These are phyloP conservation scores for Enteromius thamalakanensis DNA, from an alignment of 2,797 vertebrate genomes.

Conservation along the genomic window DNA sequence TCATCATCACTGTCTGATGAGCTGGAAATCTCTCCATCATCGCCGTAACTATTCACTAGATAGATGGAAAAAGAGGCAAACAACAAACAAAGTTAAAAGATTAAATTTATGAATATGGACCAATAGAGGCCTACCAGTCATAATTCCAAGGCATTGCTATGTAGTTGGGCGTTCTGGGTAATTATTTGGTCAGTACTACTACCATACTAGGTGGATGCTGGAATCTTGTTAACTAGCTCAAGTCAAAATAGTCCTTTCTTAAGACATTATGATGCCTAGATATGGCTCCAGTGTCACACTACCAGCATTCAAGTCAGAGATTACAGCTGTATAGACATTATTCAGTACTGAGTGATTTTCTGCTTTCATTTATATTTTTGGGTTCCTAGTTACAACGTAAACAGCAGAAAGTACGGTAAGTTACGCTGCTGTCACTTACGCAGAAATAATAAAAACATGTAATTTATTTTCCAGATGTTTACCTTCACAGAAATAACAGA, in stretches of 20 bases:
- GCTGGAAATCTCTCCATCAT: slow-evolving; percentile 70
- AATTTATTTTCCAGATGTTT: no score
- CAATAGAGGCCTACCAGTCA: neutral
- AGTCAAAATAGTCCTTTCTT: neutral
- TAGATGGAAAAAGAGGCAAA: neutral
- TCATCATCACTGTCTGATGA: slow-evolving; percentile 83
- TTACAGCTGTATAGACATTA: no score
- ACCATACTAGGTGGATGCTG: neutral
- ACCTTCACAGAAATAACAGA: no score
- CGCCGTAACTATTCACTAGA: slow-evolving; percentile 78
- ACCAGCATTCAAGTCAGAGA: no score
- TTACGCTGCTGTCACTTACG: no score
- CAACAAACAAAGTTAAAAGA: neutral
- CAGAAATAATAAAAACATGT: no score
- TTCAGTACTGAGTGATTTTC: no score
- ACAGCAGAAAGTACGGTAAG: no score
- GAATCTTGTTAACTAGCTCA: neutral
- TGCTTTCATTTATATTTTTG: no score
- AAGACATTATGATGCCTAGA: no score
- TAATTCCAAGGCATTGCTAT: neutral
- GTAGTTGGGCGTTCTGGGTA: neutral
- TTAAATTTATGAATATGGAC: neutral
- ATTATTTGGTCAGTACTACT: neutral
- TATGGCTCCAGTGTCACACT: no score
- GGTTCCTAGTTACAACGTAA: no score